A percentile compares a stretch with the other conserved stretches of the same genome.
These are phyloP conservation scores for Poicephalus gulielmi DNA, from an alignment of 2,113 vertebrate species.

Conservation along the genomic window DNA sequence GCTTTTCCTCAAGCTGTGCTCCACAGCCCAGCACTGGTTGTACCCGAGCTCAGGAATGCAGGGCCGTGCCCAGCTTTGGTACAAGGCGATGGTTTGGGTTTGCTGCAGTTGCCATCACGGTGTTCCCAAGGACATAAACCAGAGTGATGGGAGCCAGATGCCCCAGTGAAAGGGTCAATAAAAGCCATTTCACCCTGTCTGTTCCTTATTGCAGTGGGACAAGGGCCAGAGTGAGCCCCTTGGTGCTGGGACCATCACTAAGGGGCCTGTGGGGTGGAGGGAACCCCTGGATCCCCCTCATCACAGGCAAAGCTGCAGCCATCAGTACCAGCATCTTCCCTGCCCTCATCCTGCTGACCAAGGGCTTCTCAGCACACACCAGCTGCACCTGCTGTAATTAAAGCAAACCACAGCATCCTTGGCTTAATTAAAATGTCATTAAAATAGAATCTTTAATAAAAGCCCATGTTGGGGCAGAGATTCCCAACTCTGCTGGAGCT, in stretches of 20 bases:
- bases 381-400: neutral
- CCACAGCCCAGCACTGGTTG: neutral
- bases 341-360: neutral
- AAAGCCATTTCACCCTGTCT: neutral
- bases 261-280: neutral
- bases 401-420: neutral
- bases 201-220: neutral
- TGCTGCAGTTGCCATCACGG: neutral
- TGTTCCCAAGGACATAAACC: neutral
- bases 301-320: rapidly evolving
- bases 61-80: neutral
- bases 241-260: neutral
- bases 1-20: neutral
- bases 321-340: neutral
- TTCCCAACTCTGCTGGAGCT: neutral
- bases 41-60: neutral
- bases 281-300: neutral
- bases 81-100: neutral
- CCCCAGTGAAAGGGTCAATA: neutral
- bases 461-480: neutral
- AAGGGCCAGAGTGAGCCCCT: neutral
- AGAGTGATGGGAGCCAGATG: neutral
- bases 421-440: neutral
- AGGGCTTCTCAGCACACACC: neutral
- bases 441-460: neutral